Conservation (phyloP, 2,113 vertebrate genomes). For the Istiophorus platypterus region DNA sequence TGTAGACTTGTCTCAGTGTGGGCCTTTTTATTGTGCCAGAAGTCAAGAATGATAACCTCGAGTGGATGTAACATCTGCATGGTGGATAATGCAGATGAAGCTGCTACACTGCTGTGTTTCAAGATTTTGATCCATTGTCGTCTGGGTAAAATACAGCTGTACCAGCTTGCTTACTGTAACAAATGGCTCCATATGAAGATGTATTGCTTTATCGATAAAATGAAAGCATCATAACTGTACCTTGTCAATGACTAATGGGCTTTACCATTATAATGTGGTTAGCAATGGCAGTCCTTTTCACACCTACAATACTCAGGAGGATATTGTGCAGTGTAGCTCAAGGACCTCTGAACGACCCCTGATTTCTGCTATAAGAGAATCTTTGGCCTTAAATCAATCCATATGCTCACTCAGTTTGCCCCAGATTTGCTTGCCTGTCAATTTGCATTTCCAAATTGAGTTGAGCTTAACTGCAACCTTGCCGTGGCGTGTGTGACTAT, state of each 20-base stretch:
- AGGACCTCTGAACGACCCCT: slow-evolving; percentile 55
- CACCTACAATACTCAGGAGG: slow-evolving; percentile 19
- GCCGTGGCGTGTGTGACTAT: slow-evolving; percentile 29
- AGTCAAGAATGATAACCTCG: slow-evolving; percentile 45
- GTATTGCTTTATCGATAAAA: slow-evolving; percentile 55
- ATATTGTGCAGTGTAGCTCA: slow-evolving; percentile 53
- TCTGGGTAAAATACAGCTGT: neutral
- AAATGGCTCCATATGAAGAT: slow-evolving; percentile 33
- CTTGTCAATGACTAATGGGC: slow-evolving; percentile 54
- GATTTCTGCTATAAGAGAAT: slow-evolving; percentile 49
- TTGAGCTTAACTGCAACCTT: slow-evolving; percentile 71
- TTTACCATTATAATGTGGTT: slow-evolving; percentile 56
- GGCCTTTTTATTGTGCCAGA: slow-evolving; percentile 27
- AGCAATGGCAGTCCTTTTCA: slow-evolving; percentile 35
- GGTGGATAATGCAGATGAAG: slow-evolving; percentile 37
- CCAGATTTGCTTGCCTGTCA: slow-evolving; percentile 76
- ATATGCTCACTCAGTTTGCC: slow-evolving; percentile 56
- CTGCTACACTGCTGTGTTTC: neutral
- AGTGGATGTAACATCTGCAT: slow-evolving; percentile 32
- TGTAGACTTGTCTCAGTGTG: slow-evolving; percentile 24
- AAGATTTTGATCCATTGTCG: slow-evolving; percentile 23
- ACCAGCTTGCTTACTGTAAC: neutral
- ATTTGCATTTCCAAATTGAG: slow-evolving; percentile 70
- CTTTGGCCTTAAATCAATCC: slow-evolving; percentile 72
- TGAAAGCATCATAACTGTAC: slow-evolving; percentile 51